These are phyloP conservation scores for Cotesia congregata DNA, from an alignment of 2,888 invertebrate genomes.

Conservation along the genomic window DNA sequence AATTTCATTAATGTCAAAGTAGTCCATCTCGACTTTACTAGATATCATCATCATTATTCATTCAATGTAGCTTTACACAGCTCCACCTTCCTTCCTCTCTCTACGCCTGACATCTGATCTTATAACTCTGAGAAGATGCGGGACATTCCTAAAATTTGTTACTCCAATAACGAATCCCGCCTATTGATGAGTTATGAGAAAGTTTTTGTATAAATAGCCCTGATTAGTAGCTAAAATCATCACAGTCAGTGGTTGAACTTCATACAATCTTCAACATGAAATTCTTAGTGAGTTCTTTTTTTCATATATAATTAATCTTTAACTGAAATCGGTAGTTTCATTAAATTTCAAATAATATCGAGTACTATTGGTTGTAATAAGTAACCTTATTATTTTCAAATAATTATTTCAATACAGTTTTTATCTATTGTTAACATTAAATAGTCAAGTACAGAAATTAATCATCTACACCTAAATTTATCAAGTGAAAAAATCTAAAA, in stretches of 20 bases:
- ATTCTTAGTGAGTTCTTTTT: constrained; percentile 61
- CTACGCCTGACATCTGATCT: neutral
- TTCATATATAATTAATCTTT: neutral
- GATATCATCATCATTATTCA: neutral
- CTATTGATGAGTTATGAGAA: constrained; percentile 45
- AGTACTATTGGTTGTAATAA: neutral
- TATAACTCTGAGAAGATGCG: constrained; percentile 22
- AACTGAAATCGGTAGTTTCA: too few relatives aligned
- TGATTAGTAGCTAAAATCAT: constrained; percentile 48
- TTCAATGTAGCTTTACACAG: neutral
- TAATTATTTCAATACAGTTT: neutral
- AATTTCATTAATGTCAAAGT: constrained; percentile 3
- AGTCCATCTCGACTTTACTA: neutral
- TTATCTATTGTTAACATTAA: too few relatives aligned
- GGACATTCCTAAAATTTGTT: constrained; percentile 39
- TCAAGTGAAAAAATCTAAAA: too few relatives aligned
- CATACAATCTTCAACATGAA: constrained; percentile 61
- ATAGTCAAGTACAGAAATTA: too few relatives aligned
- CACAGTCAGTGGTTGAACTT: constrained; percentile 53
- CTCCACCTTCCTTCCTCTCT: neutral
- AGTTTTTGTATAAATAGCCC: constrained; percentile 58
- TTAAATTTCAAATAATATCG: too few relatives aligned
- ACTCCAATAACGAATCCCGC: constrained; percentile 37
- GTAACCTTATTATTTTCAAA: neutral
- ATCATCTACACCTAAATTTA: too few relatives aligned